Conservation (phyloP, 1,140 invertebrate genomes). For the Mercenaria mercenaria region DNA sequence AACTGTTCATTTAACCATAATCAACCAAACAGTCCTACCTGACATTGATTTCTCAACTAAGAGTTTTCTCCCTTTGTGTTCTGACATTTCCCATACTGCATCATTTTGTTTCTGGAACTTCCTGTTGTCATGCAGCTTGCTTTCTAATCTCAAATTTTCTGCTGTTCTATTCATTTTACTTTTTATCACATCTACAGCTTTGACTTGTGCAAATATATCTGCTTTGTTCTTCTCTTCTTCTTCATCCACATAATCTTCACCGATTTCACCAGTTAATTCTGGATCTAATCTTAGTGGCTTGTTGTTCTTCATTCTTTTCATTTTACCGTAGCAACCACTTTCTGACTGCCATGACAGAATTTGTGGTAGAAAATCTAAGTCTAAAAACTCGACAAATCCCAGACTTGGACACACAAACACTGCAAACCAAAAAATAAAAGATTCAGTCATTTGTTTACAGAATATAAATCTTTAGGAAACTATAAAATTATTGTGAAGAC, state of each 20-base stretch:
- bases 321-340: constrained; percentile 74
- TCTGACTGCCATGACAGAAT: constrained; percentile 74
- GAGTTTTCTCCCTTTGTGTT: constrained; percentile 67
- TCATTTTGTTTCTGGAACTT: background rate
- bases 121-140: background rate
- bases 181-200: background rate
- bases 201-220: background rate
- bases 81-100: constrained; percentile 10
- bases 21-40: too few species aligned
- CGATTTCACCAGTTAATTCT: background rate
- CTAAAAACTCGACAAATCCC: constrained; percentile 72
- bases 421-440: constrained; percentile 56
- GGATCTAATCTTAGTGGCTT: background rate
- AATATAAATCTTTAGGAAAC: too few species aligned
- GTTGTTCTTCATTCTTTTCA: constrained; percentile 4
- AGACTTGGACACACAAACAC: constrained; percentile 74
- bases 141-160: background rate
- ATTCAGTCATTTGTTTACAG: too few species aligned
- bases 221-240: background rate
- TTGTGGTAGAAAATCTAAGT: constrained; percentile 64
- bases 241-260: background rate
- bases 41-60: constrained; percentile 79
- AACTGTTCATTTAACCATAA: too few species aligned
- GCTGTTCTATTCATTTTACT: background rate
- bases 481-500: too few species aligned